These are phyloP conservation scores for Euplexia lucipara DNA, from an alignment of 2,888 invertebrate species.

Conservation along the genomic window DNA sequence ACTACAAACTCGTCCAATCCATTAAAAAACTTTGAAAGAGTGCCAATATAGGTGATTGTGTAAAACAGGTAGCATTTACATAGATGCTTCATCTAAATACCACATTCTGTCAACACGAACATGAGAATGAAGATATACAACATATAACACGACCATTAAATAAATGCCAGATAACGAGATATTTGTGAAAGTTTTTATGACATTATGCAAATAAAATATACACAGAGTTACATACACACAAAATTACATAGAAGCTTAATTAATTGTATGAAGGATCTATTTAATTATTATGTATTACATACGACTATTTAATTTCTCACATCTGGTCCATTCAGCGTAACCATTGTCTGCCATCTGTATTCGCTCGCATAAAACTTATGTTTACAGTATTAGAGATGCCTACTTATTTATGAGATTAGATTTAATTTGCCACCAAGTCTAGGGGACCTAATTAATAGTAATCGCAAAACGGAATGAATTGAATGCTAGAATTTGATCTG, in stretches of 20 bases:
- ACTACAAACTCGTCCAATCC: constrained; percentile 18
- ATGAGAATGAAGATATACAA: constrained; percentile 62
- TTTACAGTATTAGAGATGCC: constrained; percentile 49
- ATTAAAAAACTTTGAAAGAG: constrained; percentile 25
- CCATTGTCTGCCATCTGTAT: constrained; percentile 54
- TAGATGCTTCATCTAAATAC: constrained; percentile 44
- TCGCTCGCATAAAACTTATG: constrained; percentile 57
- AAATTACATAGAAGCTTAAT: constrained; percentile 74
- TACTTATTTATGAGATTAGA: constrained; percentile 53
- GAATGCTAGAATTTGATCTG: constrained; percentile 49
- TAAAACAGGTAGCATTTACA: constrained; percentile 26
- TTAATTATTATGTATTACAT: constrained; percentile 65
- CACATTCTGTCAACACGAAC: constrained; percentile 56
- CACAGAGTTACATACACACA: constrained; percentile 72
- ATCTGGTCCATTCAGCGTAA: constrained; percentile 66
- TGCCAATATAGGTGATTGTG: constrained; percentile 42
- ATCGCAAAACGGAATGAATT: constrained; percentile 31
- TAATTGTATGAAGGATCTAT: constrained; percentile 67
- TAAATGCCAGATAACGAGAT: constrained; percentile 78
- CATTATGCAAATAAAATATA: constrained; percentile 70
- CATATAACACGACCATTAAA: constrained; percentile 69
- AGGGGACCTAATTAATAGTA: constrained; percentile 42
- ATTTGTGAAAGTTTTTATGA: constrained; percentile 62
- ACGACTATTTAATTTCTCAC: constrained; percentile 63
- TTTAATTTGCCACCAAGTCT: constrained; percentile 43